phyloP scores from a whole-genome alignment of 64 coral and sea anemone genomes.

The Dendronephthya gigantea region DNA sequence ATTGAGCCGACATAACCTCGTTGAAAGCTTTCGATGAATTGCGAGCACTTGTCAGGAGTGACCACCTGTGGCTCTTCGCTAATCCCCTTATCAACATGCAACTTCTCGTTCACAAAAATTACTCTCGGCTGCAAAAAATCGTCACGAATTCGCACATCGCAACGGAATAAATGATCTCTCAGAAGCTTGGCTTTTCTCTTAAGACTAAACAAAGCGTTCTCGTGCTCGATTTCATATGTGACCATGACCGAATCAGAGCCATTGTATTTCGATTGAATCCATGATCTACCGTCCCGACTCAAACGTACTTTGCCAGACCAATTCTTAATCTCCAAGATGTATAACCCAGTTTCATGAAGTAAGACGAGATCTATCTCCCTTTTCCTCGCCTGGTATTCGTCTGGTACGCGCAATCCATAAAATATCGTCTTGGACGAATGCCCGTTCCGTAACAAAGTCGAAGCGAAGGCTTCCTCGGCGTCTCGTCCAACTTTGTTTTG shows the following conservation, averaged over 20 bases:
- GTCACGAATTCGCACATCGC: constrained; percentile 44
- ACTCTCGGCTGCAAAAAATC: constrained; percentile 53
- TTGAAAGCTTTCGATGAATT: constrained; percentile 69
- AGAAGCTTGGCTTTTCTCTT: constrained; percentile 27
- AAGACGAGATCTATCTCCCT: not conserved
- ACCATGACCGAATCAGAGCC: not conserved
- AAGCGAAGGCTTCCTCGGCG: not conserved
- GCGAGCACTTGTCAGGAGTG: constrained; percentile 29
- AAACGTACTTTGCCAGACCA: not conserved
- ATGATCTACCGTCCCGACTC: not conserved
- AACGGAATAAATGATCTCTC: constrained; percentile 58
- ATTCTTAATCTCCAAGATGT: not conserved
- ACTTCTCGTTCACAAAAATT: constrained; percentile 72
- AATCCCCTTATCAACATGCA: constrained; percentile 51
- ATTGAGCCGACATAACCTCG: constrained; percentile 52
- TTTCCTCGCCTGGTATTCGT: not conserved
- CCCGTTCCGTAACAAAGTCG: not conserved
- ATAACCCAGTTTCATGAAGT: not conserved
- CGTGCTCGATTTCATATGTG: not conserved
- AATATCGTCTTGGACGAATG: not conserved
- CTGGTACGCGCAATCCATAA: not conserved
- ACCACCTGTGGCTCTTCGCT: constrained; percentile 53
- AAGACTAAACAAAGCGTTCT: not conserved
- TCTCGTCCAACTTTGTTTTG: not conserved
- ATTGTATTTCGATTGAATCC: constrained; percentile 6